Evolutionary conservation across 2,797 vertebrate genomes (phyloP).

Genomic region (Micromesistius poutassou): DNA sequence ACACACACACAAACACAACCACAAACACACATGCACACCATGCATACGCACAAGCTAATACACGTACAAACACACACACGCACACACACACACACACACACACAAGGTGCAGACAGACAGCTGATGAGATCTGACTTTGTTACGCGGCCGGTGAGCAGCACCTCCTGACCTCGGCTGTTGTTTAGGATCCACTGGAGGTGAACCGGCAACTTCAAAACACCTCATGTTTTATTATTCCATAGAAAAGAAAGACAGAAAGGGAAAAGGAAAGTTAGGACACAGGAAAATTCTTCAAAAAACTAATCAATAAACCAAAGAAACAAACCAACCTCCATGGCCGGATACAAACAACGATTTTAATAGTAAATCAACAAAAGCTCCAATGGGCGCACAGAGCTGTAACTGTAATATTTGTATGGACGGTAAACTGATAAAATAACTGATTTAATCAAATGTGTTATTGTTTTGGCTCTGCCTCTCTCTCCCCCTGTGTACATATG

Average conservation of each 20-base stretch:
- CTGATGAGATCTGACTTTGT: neutral
- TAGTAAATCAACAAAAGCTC: neutral
- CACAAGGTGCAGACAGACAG: neutral
- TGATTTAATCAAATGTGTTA: neutral
- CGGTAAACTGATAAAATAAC: neutral
- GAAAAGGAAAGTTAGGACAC: neutral
- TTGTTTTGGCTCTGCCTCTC: neutral
- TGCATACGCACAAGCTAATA: neutral
- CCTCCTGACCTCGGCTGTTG: neutral
- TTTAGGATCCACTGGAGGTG: neutral
- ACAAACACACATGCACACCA: neutral
- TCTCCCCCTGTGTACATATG: too few relatives aligned
- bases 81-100: neutral
- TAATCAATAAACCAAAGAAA: constrained; percentile 1
- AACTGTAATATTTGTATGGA: neutral
- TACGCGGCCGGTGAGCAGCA: neutral
- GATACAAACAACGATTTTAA: neutral
- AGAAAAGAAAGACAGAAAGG: too few relatives aligned
- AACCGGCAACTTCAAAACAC: too few relatives aligned
- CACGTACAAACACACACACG: too few relatives aligned
- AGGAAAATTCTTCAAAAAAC: neutral
- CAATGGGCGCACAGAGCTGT: neutral
- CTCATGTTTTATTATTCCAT: too few relatives aligned
- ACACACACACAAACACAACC: neutral
- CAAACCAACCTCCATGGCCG: neutral